phyloP scores from a whole-genome alignment of 92 coral and sea anemone species.

The Palythoa grandis region DNA sequence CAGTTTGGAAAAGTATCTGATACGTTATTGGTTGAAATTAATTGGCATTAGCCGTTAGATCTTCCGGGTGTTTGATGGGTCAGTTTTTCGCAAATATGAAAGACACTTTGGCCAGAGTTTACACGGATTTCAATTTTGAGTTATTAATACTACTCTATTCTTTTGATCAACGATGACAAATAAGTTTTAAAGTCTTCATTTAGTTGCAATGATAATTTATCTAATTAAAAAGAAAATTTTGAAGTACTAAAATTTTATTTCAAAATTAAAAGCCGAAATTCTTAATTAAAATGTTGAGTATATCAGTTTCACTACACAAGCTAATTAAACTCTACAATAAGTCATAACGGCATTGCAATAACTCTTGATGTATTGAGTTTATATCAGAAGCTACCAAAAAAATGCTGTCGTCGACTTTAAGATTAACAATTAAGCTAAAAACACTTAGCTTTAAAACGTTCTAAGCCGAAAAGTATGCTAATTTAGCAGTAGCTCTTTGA shows the following conservation, averaged over 20 bases:
- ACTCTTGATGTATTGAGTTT: neutral
- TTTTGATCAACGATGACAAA: neutral
- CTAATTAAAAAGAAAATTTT: neutral
- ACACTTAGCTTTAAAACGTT: neutral
- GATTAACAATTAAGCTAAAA: neutral
- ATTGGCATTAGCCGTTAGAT: slow-evolving; percentile 21
- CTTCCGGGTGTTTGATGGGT: neutral
- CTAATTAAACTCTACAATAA: neutral
- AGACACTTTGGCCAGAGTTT: neutral
- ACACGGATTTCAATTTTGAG: neutral
- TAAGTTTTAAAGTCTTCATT: too few species aligned
- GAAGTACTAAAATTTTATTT: neutral
- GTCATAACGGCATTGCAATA: neutral
- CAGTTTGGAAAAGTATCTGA: neutral
- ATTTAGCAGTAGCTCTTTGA: too few species aligned
- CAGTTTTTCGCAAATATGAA: neutral
- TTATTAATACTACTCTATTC: neutral
- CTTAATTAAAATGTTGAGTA: neutral
- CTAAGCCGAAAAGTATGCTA: neutral
- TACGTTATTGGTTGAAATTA: slow-evolving; percentile 24
- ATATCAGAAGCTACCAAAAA: too few species aligned
- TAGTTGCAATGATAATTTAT: too few species aligned
- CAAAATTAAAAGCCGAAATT: neutral
- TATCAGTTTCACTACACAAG: neutral
- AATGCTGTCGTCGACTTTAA: neutral